Evolutionary conservation across 2,888 invertebrate species (phyloP), one percentile per base, ranked within the genome.

Genomic region (Mechanitis messenoides): DNA sequence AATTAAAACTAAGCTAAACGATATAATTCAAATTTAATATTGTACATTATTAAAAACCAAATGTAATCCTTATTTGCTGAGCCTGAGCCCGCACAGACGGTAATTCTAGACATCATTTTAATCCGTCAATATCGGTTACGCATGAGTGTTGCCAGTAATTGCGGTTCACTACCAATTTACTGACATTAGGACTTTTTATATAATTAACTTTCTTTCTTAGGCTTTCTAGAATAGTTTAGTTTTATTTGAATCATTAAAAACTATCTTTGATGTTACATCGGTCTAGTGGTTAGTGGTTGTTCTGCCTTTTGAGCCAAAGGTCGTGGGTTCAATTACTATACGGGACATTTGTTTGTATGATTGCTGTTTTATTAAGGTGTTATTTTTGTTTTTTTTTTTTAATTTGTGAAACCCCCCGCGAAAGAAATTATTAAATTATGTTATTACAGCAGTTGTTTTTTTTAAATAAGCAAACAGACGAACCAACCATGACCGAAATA

Each of bases 131-230:
- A 68, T 68, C 58, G 55, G 69, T 64, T 59, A 69, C 68, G 69
- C 68, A 65, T 69, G 64, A 61, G 62, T 59, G 57, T 47, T 50
- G 62, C 56, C 35, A 61, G 67, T 69, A 69, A 68, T 69, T 67
- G 69, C 64, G 68, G 69, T 67, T 58, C 54, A 47, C 42, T 54
- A 33, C 50, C 72, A 70, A 73, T 74, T 71, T 66, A 63, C 62
- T 62, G 70, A 70, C 50, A 58, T 65, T 61, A 66, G 59, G 61
- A 62, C 59, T 63, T 67, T 64, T 65, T 65, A 60, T 61, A 59
- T 60, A 67, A 68, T 61, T 56, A 65, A 65, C 63, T 65, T 65
- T 63, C 55, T 53, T 55, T 63, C 55, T 53, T 55, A 64, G 63
- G 60, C 67, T 67, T 67, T 67, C 67, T 62, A 60, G 60, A 59